Evolutionary conservation across 2,113 vertebrate species (phyloP).

Genomic region (Dipodomys stephensi): DNA sequence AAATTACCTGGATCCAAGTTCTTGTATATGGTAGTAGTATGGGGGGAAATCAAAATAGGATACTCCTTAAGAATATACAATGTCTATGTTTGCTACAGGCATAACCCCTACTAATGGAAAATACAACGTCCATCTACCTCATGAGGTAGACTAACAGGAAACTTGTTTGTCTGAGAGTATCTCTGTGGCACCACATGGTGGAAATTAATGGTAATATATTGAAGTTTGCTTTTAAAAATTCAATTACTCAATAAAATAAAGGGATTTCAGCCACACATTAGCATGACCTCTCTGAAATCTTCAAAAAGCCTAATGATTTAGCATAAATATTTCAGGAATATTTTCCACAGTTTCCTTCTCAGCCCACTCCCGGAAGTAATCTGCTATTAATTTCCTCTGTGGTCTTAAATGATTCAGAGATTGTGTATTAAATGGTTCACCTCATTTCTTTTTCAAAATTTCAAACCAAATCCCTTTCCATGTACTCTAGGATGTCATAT

Average conservation of each 20-base stretch:
- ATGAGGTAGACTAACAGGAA: background rate
- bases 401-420: constrained; percentile 47
- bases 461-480: background rate
- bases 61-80: background rate
- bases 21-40: background rate
- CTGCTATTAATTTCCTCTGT: constrained; percentile 69
- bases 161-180: background rate
- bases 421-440: constrained; percentile 39
- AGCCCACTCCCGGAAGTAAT: background rate
- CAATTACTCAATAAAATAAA: constrained; percentile 44
- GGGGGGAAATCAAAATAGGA: background rate
- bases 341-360: constrained; percentile 50
- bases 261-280: background rate
- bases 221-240: constrained; percentile 47
- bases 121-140: background rate
- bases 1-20: background rate
- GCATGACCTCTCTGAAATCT: constrained; percentile 32
- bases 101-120: background rate
- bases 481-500: background rate
- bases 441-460: constrained; percentile 42
- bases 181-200: background rate
- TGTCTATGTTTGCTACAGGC: background rate
- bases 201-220: constrained; percentile 16
- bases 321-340: constrained; percentile 55
- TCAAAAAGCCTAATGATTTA: constrained; percentile 45